phyloP scores from a whole-genome alignment of 2,888 invertebrate genomes.

The Phortica magna region DNA sequence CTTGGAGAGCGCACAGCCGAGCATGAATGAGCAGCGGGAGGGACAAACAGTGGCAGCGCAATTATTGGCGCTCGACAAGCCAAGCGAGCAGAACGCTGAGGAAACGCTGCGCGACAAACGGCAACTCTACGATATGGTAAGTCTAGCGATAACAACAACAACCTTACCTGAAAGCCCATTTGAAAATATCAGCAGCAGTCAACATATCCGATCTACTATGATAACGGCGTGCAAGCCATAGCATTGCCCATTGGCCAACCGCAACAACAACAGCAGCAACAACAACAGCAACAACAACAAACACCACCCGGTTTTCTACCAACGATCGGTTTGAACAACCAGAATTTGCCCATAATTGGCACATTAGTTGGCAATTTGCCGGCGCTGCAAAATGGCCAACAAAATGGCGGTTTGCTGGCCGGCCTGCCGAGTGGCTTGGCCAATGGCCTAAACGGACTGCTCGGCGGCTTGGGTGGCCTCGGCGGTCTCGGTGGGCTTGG shows the following conservation, averaged over 20 bases:
- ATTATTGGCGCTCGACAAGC: neutral
- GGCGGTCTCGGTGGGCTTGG: constrained; percentile 38
- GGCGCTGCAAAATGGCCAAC: constrained; percentile 25
- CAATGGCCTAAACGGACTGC: constrained; percentile 36
- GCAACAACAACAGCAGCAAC: neutral
- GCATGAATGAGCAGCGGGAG: neutral
- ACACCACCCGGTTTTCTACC: constrained; percentile 54
- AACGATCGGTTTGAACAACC: constrained; percentile 48
- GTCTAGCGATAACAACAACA: neutral
- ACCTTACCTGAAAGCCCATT: neutral
- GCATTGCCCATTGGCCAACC: constrained; percentile 50
- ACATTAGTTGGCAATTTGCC: constrained; percentile 62
- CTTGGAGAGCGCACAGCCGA: constrained; percentile 16
- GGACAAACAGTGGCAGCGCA: constrained; percentile 2
- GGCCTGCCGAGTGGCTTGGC: constrained; percentile 52
- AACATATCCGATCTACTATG: constrained; percentile 56
- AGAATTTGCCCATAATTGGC: constrained; percentile 66
- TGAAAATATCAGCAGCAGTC: constrained; percentile 15
- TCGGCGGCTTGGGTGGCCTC: constrained; percentile 36
- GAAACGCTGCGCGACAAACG: constrained; percentile 52
- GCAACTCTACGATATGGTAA: constrained; percentile 48
- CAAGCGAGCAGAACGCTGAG: neutral
- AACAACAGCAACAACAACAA: neutral
- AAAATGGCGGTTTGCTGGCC: constrained; percentile 20
- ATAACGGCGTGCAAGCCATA: constrained; percentile 54